Conservation (phyloP, 2,888 invertebrate genomes). For the Trichacis sp. region DNA sequence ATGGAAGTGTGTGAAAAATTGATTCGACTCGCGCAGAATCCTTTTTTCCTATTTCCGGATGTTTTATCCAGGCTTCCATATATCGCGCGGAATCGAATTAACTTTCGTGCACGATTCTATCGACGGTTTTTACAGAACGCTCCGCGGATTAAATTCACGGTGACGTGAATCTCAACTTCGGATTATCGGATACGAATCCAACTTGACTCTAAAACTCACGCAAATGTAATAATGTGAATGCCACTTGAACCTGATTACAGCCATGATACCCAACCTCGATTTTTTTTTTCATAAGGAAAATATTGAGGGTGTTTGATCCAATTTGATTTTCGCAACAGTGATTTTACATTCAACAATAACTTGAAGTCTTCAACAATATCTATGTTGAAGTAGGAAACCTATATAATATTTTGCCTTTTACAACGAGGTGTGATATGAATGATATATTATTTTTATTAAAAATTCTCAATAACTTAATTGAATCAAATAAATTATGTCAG, state of each 20-base stretch:
- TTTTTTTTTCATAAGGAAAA: too few species aligned
- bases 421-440: too few species aligned
- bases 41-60: constrained; percentile 34
- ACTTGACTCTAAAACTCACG: constrained; percentile 2
- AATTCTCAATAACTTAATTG: too few species aligned
- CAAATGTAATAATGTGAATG: constrained; percentile 15
- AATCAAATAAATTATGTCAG: too few species aligned
- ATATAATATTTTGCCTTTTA: too few species aligned
- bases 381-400: too few species aligned
- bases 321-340: too few species aligned
- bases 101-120: constrained; percentile 30
- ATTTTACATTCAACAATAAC: too few species aligned
- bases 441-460: too few species aligned
- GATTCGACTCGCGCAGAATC: constrained; percentile 29
- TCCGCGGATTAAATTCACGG: constrained; percentile 31
- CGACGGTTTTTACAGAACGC: constrained; percentile 31
- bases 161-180: constrained; percentile 30
- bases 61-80: constrained; percentile 33
- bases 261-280: constrained; percentile 10
- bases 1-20: constrained; percentile 23
- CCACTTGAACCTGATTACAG: not conserved
- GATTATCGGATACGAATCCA: constrained; percentile 25
- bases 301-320: too few species aligned
- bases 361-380: too few species aligned
- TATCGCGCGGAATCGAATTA: constrained; percentile 39